Evolutionary conservation across 2,888 invertebrate genomes (phyloP).

Genomic region (Dysmachus trigonus): DNA sequence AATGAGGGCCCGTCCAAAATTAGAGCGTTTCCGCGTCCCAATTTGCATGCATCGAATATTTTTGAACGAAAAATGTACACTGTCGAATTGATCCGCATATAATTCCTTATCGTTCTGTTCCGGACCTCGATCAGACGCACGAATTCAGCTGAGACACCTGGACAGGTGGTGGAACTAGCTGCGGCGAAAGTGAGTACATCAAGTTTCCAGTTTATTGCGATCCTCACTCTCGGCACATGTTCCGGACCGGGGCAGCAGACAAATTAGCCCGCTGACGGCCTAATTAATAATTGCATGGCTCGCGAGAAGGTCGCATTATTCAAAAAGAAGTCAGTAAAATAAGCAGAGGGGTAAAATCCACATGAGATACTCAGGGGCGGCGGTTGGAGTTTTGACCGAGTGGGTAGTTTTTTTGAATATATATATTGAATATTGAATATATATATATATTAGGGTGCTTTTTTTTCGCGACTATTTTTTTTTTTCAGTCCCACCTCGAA

Average conservation of each 20-base stretch:
- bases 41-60: conserved; percentile 1
- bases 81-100: not conserved
- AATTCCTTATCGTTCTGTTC: not conserved
- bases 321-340: not conserved
- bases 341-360: not conserved
- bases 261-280: not conserved
- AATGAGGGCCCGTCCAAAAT: not conserved
- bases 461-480: too few relatives aligned
- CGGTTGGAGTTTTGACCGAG: too few relatives aligned
- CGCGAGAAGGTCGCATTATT: not conserved
- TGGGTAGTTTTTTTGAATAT: too few relatives aligned
- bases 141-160: not conserved
- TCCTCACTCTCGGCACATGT: not conserved
- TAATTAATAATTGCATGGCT: not conserved
- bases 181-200: not conserved
- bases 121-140: not conserved
- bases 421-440: too few relatives aligned
- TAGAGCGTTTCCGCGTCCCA: not conserved
- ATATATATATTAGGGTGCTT: too few relatives aligned
- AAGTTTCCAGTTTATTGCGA: not conserved
- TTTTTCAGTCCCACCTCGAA: too few relatives aligned
- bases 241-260: not conserved
- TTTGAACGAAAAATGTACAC: not conserved
- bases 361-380: too few relatives aligned
- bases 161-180: not conserved